Conservation (phyloP, 2,113 vertebrate species). For the Ictalurus furcatus region DNA sequence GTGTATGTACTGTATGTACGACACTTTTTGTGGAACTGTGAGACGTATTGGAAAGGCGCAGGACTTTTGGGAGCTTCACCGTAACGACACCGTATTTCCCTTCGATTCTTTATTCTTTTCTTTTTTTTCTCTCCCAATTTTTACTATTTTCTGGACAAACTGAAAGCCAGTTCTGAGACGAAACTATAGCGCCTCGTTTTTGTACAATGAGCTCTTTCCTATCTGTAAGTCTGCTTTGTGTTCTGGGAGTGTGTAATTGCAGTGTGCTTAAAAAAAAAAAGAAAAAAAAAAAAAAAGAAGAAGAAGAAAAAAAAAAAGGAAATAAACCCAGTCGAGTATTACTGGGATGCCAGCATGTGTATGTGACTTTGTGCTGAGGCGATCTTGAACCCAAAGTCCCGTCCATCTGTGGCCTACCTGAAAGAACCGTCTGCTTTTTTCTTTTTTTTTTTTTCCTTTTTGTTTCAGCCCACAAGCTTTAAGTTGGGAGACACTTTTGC, state of each 20-base stretch:
- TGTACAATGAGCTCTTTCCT: constrained; percentile 51
- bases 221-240: constrained; percentile 58
- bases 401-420: constrained; percentile 54
- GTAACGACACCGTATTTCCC: constrained; percentile 18
- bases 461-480: constrained; percentile 56
- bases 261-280: constrained; percentile 47
- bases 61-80: constrained; percentile 53
- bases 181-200: constrained; percentile 19
- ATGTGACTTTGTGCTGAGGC: constrained; percentile 59
- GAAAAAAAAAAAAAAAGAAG: not conserved
- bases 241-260: constrained; percentile 49
- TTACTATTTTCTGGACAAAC: constrained; percentile 34
- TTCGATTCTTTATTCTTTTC: no score
- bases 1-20: constrained; percentile 47
- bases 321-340: constrained; percentile 43
- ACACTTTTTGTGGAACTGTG: constrained; percentile 41
- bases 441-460: not conserved
- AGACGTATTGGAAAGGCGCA: constrained; percentile 41
- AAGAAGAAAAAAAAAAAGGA: not conserved
- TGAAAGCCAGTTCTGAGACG: constrained; percentile 45
- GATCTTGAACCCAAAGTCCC: constrained; percentile 58
- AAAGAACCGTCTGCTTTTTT: constrained; percentile 53
- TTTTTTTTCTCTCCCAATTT: not conserved
- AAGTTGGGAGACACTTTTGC: constrained; percentile 57
- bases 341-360: constrained; percentile 59